Evolutionary conservation across 2,888 invertebrate genomes (phyloP), one percentile per base, ranked within the genome.

Genomic region (Yponomeuta plumbellus): DNA sequence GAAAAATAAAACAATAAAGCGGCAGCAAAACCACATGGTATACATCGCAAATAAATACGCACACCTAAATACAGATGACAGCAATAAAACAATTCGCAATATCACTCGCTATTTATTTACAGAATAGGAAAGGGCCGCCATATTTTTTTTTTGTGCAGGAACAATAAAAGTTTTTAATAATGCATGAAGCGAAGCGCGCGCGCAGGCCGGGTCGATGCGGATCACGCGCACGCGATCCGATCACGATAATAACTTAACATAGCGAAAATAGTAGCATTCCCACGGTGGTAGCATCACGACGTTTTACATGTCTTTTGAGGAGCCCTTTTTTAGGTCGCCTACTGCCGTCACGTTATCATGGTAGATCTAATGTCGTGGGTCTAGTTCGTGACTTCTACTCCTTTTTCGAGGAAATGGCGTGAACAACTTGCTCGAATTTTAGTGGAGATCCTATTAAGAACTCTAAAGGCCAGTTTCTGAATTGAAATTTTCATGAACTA

Each of bases 161-260:
- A 88, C 89, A 89, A 89, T 89, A 90, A 87, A 87, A 83, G 81
- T 80, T 80, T 52, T 88, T 80, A 88, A 90, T 90, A 88, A 90
- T 90, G 88, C 88, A 90, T 90, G 61, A 88, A 86, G 64, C 21
- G 66, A 10, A 44, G 67, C 67, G 64, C 66, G 65, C 52, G 61
- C 66, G 66, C 66, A 34, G 57, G 62, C 23, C 62, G 64, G 69
- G 65, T 40, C 62, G 64, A 69, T 69, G 69, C 71, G 69, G 66
- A 66, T 67, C 61, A 70, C 70, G 75, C 72, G 76, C 75, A 74
- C 70, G 72, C 73, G 77, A 78, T 77, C 76, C 79, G 81, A 82
- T 83, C 81, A 75, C 80, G 65, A 66, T 66, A 40, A 59, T 66
- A 66, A 66, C 58, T 40, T 58, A 59, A 66, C 80, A 77, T 77